Evolutionary conservation across 1,140 invertebrate species (phyloP).

Genomic region (Chrysomallon squamiferum): DNA sequence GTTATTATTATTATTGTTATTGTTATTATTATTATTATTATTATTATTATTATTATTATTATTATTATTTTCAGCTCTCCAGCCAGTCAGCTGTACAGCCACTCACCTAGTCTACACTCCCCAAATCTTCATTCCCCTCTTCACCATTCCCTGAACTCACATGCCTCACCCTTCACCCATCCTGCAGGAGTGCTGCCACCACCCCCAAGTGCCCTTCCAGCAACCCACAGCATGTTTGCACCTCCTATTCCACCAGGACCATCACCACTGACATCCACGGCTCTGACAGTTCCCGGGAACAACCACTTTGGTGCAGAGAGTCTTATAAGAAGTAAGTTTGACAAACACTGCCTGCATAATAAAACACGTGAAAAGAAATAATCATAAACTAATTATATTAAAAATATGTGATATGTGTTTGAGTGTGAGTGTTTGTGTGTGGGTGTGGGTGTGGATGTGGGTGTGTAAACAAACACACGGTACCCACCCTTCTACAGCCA

Average conservation of each 20-base stretch:
- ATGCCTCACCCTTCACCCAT: conserved; percentile 65
- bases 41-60: too few species aligned
- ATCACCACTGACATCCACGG: conserved; percentile 59
- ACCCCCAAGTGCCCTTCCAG: conserved; percentile 64
- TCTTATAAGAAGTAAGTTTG: conserved; percentile 38
- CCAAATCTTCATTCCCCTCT: conserved; percentile 49
- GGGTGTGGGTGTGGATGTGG: too few species aligned
- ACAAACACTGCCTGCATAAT: too few species aligned
- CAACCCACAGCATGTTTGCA: conserved; percentile 63
- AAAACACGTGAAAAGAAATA: background rate
- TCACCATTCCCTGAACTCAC: conserved; percentile 55
- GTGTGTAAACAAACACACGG: too few species aligned
- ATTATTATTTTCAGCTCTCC: conserved; percentile 35
- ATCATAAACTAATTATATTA: background rate
- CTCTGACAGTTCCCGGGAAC: conserved; percentile 60
- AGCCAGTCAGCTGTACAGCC: conserved; percentile 25
- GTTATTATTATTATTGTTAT: too few species aligned
- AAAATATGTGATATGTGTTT: too few species aligned
- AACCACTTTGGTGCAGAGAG: conserved; percentile 27
- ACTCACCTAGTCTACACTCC: conserved; percentile 6
- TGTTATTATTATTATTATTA: too few species aligned
- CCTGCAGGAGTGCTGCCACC: background rate
- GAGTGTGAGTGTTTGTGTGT: too few species aligned
- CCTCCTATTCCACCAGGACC: conserved; percentile 56
- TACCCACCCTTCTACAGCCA: too few species aligned